Base-by-base conservation (phyloP, 2,113 vertebrate species). In the Erythrolamprus reginae region DNA sequence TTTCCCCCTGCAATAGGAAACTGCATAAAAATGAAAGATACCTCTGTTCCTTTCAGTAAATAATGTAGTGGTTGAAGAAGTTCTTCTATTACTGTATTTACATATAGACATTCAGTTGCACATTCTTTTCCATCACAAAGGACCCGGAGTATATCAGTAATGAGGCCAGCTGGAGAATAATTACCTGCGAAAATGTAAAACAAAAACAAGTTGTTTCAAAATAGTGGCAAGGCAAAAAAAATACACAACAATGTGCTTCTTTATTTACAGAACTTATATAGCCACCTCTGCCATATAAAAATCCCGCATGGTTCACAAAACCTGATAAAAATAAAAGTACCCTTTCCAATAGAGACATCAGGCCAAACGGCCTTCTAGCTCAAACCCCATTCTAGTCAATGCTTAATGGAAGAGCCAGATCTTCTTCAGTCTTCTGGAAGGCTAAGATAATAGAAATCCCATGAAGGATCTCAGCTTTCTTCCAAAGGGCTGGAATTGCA, bases 61-160 rank as follows among this genome's bases (percentile, higher is more conserved):
- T 95, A 96, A 38, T 96, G 94, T 92, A 99, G 86, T 55, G 99
- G 99, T 65, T 96, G 94, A 95, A 99, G 97, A 10, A 99, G 97
- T 0, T 97, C 95, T 93, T 98, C 96, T 33, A 98, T 95, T 26
- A 99, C 97, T 2, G 95, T 92, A 7, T 94, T 95, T 3, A 95
- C 97, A 94, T 97, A 97, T 65, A 99, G 96, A 93, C 98, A 99
- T 82, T 98, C 97, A 6, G 95, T 91, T 6, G 98, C 97, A 93
- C 97, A 98, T 92, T 98, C 98, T 1, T 97, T 98, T 90, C 98
- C 97, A 89, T 99, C 99, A 95, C 98, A 98, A 84, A 99, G 96
- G 91, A 96, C 97, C 96, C 96, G 96, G 17, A 99, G 96, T 93
- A 98, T 94, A 92, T 99, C 98, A 97, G 98, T 97, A 94, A 98